Evolutionary conservation across 2,888 invertebrate species (phyloP).

Genomic region (Linyphia triangularis): DNA sequence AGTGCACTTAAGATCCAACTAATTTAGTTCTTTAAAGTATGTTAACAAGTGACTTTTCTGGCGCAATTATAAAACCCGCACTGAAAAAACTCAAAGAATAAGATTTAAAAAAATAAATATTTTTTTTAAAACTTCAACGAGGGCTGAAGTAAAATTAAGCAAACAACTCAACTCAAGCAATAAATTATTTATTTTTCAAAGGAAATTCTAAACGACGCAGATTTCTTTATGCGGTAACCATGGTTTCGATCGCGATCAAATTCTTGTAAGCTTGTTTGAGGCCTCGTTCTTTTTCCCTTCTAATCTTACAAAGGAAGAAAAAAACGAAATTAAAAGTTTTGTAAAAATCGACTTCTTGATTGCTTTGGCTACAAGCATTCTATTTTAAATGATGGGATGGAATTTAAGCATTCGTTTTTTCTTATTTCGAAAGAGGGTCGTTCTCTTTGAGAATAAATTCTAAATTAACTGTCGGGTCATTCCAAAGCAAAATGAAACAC

Average conservation of each 20-base stretch:
- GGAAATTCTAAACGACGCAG: constrained; percentile 35
- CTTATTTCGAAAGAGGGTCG: not conserved
- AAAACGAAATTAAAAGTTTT: not conserved
- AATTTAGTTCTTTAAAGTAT: not conserved
- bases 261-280: not conserved
- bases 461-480: not conserved
- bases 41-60: not conserved
- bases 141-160: constrained; percentile 21
- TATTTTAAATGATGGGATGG: not conserved
- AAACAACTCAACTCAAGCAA: constrained; percentile 50
- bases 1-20: not conserved
- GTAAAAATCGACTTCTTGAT: not conserved
- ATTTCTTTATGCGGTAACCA: constrained; percentile 42
- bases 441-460: not conserved
- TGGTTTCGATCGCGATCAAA: constrained; percentile 1
- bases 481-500: no score
- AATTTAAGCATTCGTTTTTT: not conserved
- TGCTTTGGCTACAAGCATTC: not conserved
- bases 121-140: not conserved
- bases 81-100: not conserved
- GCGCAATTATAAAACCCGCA: constrained; percentile 12
- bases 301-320: not conserved
- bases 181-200: constrained; percentile 40
- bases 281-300: not conserved
- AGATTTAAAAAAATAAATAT: not conserved